Evolutionary conservation across 2,888 invertebrate genomes (phyloP), one percentile per base, ranked within the genome.

Genomic region (Anagyrus pseudococci): DNA sequence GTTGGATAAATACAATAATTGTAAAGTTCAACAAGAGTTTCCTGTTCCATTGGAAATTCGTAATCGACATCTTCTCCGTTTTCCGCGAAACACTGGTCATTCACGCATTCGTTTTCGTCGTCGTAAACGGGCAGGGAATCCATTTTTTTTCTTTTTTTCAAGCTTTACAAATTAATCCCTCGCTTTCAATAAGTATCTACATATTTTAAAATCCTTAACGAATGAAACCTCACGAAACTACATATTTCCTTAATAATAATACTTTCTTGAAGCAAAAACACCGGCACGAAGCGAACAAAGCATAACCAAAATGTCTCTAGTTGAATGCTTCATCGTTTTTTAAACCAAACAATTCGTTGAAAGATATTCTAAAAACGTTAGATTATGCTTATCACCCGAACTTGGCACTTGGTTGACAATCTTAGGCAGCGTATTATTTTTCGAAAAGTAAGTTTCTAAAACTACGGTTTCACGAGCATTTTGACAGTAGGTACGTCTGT

Each of bases 1-100:
- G 77, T 77, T 13, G 79, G 78, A 15, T 52, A 56, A 29, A 80
- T 69, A 65, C 80, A 80, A 66, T 77, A 72, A 19, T 77, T 63
- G 49, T 75, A 78, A 15, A 80, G 58, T 59, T 78, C 77, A 1
- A 62, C 15, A 25, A 78, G 47, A 13, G 70, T 74, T 68, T 79
- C 79, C 49, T 76, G 71, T 15, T 73, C 73, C 41, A 71, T 68
- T 56, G 73, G 72, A 37, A 75, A 77, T 40, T 80, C 79, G 58
- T 78, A 78, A 53, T 79, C 78, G 41, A 72, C 68, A 44, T 73
- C 72, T 41, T 69, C 64, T n/a, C 74, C 70, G 47, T 71, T 72
- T 17, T 74, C 73, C 53, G 68, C 68, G 26, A 71, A 57, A 58
- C 72, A 70, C 13, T 72, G 73, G 40, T 75, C 71, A 40, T 71